A percentile compares a stretch with the other conserved stretches of the same genome.
Conservation (phyloP, 2,888 invertebrate species). For the Lepas anatifera region DNA sequence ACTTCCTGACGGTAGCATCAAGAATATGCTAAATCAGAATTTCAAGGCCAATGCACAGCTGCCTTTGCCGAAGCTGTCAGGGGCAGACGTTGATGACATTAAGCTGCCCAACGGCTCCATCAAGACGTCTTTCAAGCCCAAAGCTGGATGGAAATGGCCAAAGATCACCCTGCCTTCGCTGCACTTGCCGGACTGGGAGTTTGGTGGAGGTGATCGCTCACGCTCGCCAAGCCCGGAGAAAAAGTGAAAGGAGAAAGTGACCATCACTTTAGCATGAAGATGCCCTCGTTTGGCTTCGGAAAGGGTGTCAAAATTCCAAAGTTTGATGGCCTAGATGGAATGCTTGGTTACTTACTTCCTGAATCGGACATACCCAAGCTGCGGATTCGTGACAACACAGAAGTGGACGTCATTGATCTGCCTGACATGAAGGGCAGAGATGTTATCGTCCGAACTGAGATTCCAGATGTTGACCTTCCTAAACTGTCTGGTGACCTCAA, state of each 20-base stretch:
- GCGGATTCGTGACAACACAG: background rate
- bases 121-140: background rate
- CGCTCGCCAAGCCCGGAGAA: background rate
- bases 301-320: background rate
- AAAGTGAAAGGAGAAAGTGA: background rate
- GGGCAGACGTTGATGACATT: background rate
- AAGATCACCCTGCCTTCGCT: background rate
- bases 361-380: background rate
- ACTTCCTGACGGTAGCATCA: background rate
- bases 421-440: background rate
- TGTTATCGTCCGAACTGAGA: background rate
- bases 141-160: background rate
- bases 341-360: background rate
- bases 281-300: background rate
- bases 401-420: background rate
- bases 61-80: background rate
- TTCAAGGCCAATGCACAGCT: background rate
- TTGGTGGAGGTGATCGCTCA: too few relatives aligned
- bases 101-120: background rate
- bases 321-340: background rate
- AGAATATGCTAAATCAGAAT: background rate
- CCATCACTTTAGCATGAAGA: background rate
- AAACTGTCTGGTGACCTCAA: background rate
- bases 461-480: background rate
- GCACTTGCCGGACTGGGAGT: background rate